Percentiles rank a stretch among this genome's conserved stretches.
Evolutionary conservation across 2,113 vertebrate species (phyloP).

Genomic region (Capreolus pygargus): DNA sequence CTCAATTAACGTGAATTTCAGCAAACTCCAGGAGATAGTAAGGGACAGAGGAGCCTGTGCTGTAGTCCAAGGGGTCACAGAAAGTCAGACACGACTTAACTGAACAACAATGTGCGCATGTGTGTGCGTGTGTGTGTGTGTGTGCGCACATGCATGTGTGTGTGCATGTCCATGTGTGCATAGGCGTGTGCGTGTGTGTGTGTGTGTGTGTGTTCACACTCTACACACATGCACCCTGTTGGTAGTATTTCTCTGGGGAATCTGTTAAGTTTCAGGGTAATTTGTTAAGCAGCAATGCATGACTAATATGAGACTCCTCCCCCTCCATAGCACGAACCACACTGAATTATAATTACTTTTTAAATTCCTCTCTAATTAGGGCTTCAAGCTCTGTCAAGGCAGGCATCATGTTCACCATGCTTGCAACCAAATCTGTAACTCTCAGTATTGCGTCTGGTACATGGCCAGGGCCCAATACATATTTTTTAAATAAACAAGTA

Average conservation of each 20-base stretch:
- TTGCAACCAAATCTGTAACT: not conserved
- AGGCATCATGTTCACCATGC: not conserved
- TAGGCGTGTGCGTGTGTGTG: fast-evolving
- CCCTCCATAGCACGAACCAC: not conserved
- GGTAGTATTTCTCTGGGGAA: not conserved
- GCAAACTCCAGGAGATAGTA: not conserved
- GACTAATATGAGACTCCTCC: not conserved
- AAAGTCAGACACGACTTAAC: not conserved
- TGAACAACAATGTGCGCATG: not conserved
- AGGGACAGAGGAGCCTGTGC: not conserved
- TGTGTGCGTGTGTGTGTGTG: too few relatives aligned
- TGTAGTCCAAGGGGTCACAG: not conserved
- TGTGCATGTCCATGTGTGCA: too few relatives aligned
- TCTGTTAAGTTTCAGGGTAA: not conserved
- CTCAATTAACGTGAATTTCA: not conserved
- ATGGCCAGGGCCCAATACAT: not conserved
- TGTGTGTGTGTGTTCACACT: not conserved
- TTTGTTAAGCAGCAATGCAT: not conserved
- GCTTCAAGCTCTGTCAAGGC: not conserved
- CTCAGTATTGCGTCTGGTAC: not conserved
- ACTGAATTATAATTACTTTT: not conserved
- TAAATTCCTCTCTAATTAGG: not conserved
- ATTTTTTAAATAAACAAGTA: not conserved
- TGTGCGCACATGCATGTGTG: too few relatives aligned
- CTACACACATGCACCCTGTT: not conserved